phyloP scores from a whole-genome alignment of 2,797 vertebrate genomes.

The Lateolabrax maculatus region DNA sequence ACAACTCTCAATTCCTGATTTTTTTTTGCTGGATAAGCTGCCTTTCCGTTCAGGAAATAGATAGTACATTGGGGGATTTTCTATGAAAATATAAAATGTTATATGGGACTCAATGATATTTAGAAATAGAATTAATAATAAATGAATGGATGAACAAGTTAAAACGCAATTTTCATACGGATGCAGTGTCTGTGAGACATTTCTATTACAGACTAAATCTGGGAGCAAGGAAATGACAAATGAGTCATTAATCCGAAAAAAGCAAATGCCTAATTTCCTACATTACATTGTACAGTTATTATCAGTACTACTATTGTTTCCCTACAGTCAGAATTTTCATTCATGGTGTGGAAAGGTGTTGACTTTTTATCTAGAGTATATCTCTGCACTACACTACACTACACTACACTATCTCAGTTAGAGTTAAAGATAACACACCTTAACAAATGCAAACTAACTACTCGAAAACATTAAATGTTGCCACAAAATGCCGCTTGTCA shows the following conservation, averaged over 20 bases:
- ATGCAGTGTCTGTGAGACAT: neutral
- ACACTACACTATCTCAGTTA: neutral
- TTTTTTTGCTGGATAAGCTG: conserved; percentile 18
- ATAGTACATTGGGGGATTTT: neutral
- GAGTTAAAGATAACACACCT: neutral
- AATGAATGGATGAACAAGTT: neutral
- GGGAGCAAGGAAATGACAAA: neutral
- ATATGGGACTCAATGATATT: too few relatives aligned
- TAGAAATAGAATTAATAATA: neutral
- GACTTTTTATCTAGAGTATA: neutral
- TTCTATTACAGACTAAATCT: neutral
- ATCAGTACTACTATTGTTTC: neutral
- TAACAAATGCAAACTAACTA: neutral
- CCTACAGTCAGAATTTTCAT: neutral
- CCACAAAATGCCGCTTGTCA: neutral
- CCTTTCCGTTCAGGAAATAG: conserved; percentile 23
- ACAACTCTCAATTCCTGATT: conserved; percentile 29
- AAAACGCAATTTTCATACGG: too few relatives aligned
- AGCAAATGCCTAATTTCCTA: neutral
- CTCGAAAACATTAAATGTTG: neutral
- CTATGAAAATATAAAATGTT: neutral
- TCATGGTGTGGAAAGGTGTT: neutral
- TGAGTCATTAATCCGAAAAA: neutral
- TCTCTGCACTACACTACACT: neutral
- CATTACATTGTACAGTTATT: neutral